Base-by-base conservation (phyloP, 92 coral and sea anemone genomes). In the Parazoanthus atlanticus region DNA sequence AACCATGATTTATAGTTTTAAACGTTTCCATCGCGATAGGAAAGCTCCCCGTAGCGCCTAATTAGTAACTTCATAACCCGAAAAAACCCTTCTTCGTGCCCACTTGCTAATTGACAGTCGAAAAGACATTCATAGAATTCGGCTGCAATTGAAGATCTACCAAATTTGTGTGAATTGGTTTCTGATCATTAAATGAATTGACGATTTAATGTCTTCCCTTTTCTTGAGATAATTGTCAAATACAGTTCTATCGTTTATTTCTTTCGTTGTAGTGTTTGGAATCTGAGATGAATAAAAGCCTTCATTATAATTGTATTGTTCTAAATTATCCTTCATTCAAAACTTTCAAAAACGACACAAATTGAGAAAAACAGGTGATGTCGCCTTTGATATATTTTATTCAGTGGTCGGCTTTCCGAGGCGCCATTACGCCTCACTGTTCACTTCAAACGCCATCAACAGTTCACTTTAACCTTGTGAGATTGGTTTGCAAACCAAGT, bases 291-390 rank as follows among this genome's bases (percentile, higher is more conserved):
- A 38, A 40, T 43, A 70, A 71, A 84, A 41, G 70, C 31, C 74
- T 84, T 84, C 87, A 84, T 84, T 49, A 84, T 84, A n/a, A 32
- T 84, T 84, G 77, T 71, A 40, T 84, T 69, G 87, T 84, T 84
- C 87, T 31, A 84, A 84, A 84, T 84, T 84, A 84, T 84, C 40
- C 66, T 70, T 40, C 43, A 84, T 70, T 71, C 87, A 84, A 84
- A 70, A 11, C 78, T 41, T 46, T 84, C 79, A 46, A 84, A 84
- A 84, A 46, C 77, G 78, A 71, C 74, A 84, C 87, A 84, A 84
- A 47, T 84, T 29, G 43, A 31, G 78, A 23, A 28, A 69, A 82
- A 11, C 87, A 70, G 87, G 87, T 84, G 87, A 29, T 6, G 40
- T 41, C 41, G 33, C 15, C 25, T 43, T 75, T 21, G 49, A 75